Base-by-base conservation (phyloP, 2,888 invertebrate species). In the Drosophila paramelanica region DNA sequence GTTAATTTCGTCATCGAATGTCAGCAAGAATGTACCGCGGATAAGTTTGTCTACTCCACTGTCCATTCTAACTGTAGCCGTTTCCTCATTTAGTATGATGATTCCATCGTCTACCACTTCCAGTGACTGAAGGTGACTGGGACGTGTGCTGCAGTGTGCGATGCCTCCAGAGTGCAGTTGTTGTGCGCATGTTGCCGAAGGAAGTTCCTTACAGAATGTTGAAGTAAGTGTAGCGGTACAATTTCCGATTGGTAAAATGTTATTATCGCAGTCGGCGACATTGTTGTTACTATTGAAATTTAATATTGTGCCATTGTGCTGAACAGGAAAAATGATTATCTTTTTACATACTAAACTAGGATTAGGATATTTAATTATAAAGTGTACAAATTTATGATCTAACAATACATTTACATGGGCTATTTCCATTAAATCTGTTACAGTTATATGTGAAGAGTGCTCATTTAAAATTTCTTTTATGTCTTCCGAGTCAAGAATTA, bases 151-250 rank as follows among this genome's bases (percentile, higher is more conserved):
- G 17, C 17, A 17, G 17, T 17, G 17, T 17, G 17, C 17, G 17
- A 17, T 17, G 17, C 38, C 23, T 20, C 52, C 52, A 27, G 52
- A 25, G 10, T 52, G 52, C 11, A 49, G 33, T 49, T 58, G 47
- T 11, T 57, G 57, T 14, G 42, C 41, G 25, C 57, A 58, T 3
- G 49, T 49, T 49, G 41, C 20, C 5, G 5, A 56, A 8, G 25
- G 3, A 5, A 45, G 14, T n/a, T 57, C 8, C 11, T 36, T 57
- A 20, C 56, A 47, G 17, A 57, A 57, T 3, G 56, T 47, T 17
- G 39, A 41, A 6, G 47, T 47, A 4, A 49, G 31, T 3, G 57
- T 33, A 23, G 20, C 20, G 3, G 20, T 20, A 20, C 20, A 20
- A 20, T 20, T 20, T 20, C 20, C 20, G 20, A 20, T 20, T 20